Percentiles rank a stretch among this genome's conserved stretches.
phyloP scores from a whole-genome alignment of 2,888 invertebrate species.

The Polymixis flavicincta region DNA sequence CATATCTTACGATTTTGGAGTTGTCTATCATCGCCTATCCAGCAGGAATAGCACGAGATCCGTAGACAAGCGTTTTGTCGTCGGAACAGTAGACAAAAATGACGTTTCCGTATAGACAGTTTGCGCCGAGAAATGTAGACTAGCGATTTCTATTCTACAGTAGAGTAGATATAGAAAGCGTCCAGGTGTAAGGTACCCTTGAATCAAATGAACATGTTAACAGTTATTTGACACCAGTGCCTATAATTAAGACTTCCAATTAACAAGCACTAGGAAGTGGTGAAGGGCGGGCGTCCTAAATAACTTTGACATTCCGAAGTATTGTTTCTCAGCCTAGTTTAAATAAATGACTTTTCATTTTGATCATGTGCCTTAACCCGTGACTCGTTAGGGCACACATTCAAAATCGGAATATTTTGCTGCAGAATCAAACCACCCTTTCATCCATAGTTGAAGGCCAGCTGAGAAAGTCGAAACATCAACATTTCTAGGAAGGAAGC shows the following conservation, averaged over 20 bases:
- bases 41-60: too few relatives aligned
- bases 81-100: too few relatives aligned
- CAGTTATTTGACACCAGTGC: background rate
- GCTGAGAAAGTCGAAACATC: constrained; percentile 1
- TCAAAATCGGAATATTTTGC: background rate
- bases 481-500: constrained; percentile 20
- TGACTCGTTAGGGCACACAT: background rate
- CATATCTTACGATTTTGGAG: background rate
- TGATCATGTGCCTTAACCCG: background rate
- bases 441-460: background rate
- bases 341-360: background rate
- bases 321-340: background rate
- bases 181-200: background rate
- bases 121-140: too few relatives aligned
- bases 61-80: too few relatives aligned
- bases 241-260: background rate
- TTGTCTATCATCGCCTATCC: background rate
- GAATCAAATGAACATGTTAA: background rate
- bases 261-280: background rate
- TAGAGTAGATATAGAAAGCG: too few relatives aligned
- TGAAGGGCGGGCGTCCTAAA: background rate
- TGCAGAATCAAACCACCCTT: background rate
- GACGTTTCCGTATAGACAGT: too few relatives aligned
- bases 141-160: too few relatives aligned
- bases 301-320: background rate